phyloP scores from a whole-genome alignment of 2,888 invertebrate species.

The Tachina fera region DNA sequence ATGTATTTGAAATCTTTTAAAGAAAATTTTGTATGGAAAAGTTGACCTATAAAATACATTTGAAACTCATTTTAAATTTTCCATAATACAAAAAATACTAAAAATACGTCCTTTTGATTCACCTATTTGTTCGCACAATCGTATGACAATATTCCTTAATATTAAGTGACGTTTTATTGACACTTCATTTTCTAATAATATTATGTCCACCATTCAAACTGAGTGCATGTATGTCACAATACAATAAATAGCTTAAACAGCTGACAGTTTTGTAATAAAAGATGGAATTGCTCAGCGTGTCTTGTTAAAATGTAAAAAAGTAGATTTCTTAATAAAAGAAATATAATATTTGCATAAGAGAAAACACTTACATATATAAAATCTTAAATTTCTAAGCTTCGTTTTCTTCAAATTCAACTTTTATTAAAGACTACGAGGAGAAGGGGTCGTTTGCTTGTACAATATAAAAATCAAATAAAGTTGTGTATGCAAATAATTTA shows the following conservation, averaged over 20 bases:
- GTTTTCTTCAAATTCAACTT: background rate
- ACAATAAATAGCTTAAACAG: constrained; percentile 55
- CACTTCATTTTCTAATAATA: background rate
- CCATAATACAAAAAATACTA: too few relatives aligned
- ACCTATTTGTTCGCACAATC: background rate
- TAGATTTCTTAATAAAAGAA: constrained; percentile 53
- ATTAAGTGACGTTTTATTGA: background rate
- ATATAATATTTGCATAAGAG: constrained; percentile 58
- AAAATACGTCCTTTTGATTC: background rate
- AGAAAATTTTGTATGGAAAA: too few relatives aligned
- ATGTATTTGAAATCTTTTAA: too few relatives aligned
- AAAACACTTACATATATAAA: background rate
- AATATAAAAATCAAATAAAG: background rate
- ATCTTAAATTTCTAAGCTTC: background rate
- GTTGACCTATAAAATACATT: too few relatives aligned
- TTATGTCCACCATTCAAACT: constrained; percentile 10
- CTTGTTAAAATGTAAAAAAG: constrained; percentile 8
- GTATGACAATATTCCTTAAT: background rate
- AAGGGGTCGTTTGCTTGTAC: background rate
- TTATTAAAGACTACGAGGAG: background rate
- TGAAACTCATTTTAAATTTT: too few relatives aligned
- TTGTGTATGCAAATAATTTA: background rate
- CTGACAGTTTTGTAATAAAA: constrained; percentile 42
- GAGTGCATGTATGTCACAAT: constrained; percentile 1
- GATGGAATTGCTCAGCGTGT: background rate